Percentiles rank a stretch among this genome's conserved stretches.
Evolutionary conservation across 2,113 vertebrate genomes (phyloP).

Genomic region (Neolamprologus modestus): DNA sequence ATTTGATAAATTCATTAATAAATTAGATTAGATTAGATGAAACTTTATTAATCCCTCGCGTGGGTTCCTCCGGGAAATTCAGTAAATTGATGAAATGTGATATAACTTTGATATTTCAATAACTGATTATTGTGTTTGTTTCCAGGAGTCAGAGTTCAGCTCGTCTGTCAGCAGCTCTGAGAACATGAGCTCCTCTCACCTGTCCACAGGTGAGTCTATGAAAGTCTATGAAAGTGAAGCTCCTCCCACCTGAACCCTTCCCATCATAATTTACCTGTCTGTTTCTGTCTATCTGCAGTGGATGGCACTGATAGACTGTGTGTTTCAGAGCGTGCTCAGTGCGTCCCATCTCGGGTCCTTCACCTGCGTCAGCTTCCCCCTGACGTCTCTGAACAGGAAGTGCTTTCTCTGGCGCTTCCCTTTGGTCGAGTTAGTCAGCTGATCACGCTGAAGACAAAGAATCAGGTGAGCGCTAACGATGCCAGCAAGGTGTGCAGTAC

Average conservation of each 20-base stretch:
- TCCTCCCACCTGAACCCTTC: not conserved
- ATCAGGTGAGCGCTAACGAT: slow-evolving; percentile 2
- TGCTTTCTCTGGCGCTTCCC: slow-evolving; percentile 24
- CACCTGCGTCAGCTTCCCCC: slow-evolving; percentile 39
- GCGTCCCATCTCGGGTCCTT: slow-evolving; percentile 30
- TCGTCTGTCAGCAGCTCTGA: not conserved
- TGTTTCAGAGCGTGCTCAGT: slow-evolving; percentile 46
- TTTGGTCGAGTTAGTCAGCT: slow-evolving; percentile 37
- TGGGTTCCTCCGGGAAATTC: too few species aligned
- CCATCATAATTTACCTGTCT: not conserved
- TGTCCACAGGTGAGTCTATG: slow-evolving; percentile 33
- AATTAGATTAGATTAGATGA: not conserved
- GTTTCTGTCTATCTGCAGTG: not conserved
- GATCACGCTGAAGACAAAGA: slow-evolving; percentile 24
- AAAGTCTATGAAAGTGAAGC: not conserved
- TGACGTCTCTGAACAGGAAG: slow-evolving; percentile 50
- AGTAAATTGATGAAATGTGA: not conserved
- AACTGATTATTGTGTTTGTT: not conserved
- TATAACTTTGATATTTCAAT: not conserved
- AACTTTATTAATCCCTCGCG: too few species aligned
- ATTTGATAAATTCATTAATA: not conserved
- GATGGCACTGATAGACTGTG: slow-evolving; percentile 37
- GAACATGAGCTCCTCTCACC: slow-evolving; percentile 39
- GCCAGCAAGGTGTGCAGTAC: not conserved
- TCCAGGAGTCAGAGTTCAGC: slow-evolving; percentile 8